phyloP scores from a whole-genome alignment of 2,888 invertebrate genomes.

The Priocnemis perturbator region DNA sequence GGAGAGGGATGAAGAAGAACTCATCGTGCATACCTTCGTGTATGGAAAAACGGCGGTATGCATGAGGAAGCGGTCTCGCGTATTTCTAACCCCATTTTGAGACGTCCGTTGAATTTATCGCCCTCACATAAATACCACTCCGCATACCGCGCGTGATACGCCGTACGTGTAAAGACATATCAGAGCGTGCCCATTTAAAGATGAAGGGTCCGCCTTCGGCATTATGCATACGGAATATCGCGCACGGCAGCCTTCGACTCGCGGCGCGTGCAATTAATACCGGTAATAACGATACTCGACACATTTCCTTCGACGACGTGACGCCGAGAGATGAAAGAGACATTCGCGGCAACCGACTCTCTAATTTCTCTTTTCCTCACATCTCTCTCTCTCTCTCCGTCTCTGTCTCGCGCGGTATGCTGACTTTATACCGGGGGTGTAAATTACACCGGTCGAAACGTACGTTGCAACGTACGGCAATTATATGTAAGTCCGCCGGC shows the following conservation, averaged over 20 bases:
- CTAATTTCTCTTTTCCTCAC: too few relatives aligned
- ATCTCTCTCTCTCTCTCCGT: too few relatives aligned
- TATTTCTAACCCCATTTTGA: constrained; percentile 57
- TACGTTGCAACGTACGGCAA: constrained; percentile 28
- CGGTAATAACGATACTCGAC: neutral
- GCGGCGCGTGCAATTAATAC: neutral
- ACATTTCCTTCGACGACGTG: neutral
- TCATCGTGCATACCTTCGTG: constrained; percentile 8
- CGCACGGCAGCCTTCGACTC: constrained; percentile 2
- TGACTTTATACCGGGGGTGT: too few relatives aligned
- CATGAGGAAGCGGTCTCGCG: constrained; percentile 46
- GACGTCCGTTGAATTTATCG: constrained; percentile 58
- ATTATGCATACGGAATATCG: constrained; percentile 40
- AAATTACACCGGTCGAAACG: constrained; percentile 25
- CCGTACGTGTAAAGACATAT: constrained; percentile 43
- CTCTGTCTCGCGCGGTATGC: too few relatives aligned
- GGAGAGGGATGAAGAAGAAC: too few relatives aligned
- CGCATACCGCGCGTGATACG: constrained; percentile 50
- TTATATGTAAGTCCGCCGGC: constrained; percentile 41
- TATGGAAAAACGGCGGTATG: constrained; percentile 40
- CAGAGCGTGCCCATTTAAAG: constrained; percentile 50
- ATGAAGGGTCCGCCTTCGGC: constrained; percentile 46
- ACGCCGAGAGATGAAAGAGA: too few relatives aligned
- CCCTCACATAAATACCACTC: constrained; percentile 55
- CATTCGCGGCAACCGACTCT: too few relatives aligned